These are phyloP conservation scores for Centropyge bicolor DNA, from an alignment of 2,797 vertebrate genomes.

Conservation along the genomic window DNA sequence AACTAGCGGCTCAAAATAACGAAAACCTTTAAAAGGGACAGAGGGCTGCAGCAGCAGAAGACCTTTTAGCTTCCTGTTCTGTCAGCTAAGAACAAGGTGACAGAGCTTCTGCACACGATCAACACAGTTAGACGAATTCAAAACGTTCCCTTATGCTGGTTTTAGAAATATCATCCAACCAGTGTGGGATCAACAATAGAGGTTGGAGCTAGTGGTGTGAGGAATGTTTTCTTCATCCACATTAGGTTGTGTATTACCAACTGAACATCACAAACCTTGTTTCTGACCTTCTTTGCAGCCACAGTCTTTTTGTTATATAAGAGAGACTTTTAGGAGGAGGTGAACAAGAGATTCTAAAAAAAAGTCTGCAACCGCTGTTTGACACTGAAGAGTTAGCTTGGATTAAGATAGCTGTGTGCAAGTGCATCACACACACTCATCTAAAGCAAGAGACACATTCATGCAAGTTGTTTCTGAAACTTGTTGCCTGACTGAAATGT, in stretches of 20 bases:
- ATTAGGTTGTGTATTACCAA: not conserved
- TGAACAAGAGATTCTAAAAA: not conserved
- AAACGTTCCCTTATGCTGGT: not conserved
- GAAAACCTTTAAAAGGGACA: not conserved
- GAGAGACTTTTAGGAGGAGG: not conserved
- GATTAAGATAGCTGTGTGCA: not conserved
- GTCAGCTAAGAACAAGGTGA: not conserved
- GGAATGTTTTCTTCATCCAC: not conserved
- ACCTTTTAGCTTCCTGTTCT: not conserved
- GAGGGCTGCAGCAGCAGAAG: not conserved
- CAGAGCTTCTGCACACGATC: not conserved
- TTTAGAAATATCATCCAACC: not conserved
- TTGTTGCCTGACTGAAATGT: not conserved
- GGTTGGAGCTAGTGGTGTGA: not conserved
- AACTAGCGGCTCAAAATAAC: not conserved
- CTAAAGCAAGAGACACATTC: not conserved
- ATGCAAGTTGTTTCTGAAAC: not conserved
- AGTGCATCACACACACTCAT: not conserved
- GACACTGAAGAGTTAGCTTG: not conserved
- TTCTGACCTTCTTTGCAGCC: not conserved
- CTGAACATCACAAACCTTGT: not conserved
- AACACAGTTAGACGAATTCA: not conserved
- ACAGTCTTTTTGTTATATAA: not conserved
- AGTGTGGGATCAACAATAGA: not conserved
- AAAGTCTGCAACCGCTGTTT: not conserved